Percentiles rank a stretch among this genome's conserved stretches.
Evolutionary conservation across 2,113 vertebrate species (phyloP).

Genomic region (Nyctibius bracteatus): DNA sequence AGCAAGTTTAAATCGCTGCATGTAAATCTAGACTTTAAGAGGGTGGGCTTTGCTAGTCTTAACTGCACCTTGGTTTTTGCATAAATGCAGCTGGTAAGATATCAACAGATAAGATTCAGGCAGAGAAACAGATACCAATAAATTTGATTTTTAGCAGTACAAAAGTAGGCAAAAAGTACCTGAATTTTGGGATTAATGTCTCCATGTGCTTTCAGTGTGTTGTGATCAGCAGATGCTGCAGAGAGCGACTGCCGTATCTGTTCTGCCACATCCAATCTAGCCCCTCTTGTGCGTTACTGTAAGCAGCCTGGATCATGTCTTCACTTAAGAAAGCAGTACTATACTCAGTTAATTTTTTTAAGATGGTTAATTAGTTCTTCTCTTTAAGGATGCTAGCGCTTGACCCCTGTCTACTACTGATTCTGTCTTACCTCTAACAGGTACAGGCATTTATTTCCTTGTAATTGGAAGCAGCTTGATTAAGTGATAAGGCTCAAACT

Average conservation of each 20-base stretch:
- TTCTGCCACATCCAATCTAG: neutral
- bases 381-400: neutral
- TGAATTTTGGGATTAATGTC: neutral
- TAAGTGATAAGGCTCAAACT: neutral
- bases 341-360: neutral
- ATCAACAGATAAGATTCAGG: neutral
- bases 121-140: neutral
- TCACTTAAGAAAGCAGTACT: neutral
- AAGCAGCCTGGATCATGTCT: neutral
- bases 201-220: neutral
- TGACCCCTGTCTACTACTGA: neutral
- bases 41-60: neutral
- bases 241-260: neutral
- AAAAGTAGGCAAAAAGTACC: neutral
- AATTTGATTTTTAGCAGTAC: neutral
- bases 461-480: neutral
- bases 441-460: neutral
- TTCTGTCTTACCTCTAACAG: neutral
- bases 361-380: neutral
- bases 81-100: neutral
- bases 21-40: neutral
- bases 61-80: neutral
- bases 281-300: rapidly evolving
- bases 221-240: neutral
- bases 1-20: neutral